Evolutionary conservation across 2,888 invertebrate species (phyloP).

Genomic region (Amphiduros pacificus): DNA sequence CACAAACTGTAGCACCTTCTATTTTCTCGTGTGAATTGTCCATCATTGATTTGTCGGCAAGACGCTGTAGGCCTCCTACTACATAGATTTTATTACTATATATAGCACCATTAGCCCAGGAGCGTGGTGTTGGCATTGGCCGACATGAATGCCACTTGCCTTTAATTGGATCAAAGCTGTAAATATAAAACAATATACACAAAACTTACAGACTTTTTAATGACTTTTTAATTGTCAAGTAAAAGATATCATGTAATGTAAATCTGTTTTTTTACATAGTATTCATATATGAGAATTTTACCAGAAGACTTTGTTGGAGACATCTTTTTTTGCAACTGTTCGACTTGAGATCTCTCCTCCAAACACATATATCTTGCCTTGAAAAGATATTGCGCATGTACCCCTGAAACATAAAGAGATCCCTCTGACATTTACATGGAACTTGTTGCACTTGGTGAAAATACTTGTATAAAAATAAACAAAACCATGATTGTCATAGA

Average conservation of each 20-base stretch:
- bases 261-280: background rate
- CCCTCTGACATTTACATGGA: too few species aligned
- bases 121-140: background rate
- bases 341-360: background rate
- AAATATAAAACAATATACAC: background rate
- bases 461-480: too few species aligned
- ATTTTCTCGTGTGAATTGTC: too few species aligned
- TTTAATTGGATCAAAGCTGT: background rate
- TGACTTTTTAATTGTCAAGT: too few species aligned
- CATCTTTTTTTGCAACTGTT: background rate
- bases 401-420: background rate
- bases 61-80: too few species aligned
- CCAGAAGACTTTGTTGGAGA: background rate
- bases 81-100: background rate
- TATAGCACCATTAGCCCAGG: background rate
- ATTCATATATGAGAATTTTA: background rate
- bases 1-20: too few species aligned
- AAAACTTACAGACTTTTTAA: too few species aligned
- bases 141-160: background rate
- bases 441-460: too few species aligned
- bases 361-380: background rate
- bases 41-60: too few species aligned
- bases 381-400: background rate
- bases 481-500: too few species aligned
- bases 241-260: background rate